Conservation (phyloP, 1,140 invertebrate species). For the Hylaeus anthracinus region DNA sequence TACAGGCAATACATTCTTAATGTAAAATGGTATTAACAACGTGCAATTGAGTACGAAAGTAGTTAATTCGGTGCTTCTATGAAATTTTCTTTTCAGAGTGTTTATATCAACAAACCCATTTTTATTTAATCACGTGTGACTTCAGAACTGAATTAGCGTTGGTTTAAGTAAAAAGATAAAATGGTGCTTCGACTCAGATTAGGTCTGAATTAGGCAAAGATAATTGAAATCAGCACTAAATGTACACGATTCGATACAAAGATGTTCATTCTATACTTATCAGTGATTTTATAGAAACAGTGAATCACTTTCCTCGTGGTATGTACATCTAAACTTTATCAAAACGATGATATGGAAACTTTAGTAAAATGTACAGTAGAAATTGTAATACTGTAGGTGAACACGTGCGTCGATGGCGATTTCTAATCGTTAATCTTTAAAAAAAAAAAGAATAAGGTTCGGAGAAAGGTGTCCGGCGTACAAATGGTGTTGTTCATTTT, state of each 20-base stretch:
- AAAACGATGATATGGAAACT: neutral
- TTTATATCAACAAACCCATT: neutral
- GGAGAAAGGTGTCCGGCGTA: slow-evolving; percentile 18
- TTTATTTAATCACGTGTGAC: no score
- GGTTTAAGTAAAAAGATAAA: no score
- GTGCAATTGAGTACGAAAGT: neutral
- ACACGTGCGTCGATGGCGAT: neutral
- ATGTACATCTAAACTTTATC: neutral
- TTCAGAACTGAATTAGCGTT: neutral
- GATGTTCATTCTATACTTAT: no score
- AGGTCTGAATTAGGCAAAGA: neutral
- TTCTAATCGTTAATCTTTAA: neutral
- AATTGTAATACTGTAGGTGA: neutral
- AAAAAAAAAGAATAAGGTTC: neutral
- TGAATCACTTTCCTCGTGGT: neutral
- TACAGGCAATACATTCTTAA: neutral
- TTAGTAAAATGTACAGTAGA: neutral
- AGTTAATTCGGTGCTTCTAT: neutral
- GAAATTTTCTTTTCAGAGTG: neutral
- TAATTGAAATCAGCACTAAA: no score
- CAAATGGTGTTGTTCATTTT: neutral
- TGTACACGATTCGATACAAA: neutral
- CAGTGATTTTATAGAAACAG: neutral
- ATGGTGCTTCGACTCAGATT: no score
- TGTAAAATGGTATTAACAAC: neutral